Evolutionary conservation across 2,113 vertebrate species (phyloP).

Genomic region (Ranitomeya imitator): DNA sequence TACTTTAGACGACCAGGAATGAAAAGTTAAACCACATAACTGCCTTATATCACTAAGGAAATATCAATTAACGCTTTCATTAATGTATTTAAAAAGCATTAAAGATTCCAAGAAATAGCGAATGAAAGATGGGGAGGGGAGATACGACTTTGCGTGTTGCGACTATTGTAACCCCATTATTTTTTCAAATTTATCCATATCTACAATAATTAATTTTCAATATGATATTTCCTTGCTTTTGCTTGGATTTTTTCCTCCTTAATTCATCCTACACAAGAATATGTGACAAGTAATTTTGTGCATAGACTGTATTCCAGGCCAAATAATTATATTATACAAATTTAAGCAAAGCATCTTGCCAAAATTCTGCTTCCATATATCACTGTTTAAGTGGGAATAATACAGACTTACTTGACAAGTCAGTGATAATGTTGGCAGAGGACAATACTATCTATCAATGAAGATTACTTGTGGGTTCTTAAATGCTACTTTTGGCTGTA

Average conservation of each 20-base stretch:
- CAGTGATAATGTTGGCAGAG: slow-evolving; percentile 25
- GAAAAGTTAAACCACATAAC: no score
- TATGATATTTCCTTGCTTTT: neutral
- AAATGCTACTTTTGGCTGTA: slow-evolving; percentile 19
- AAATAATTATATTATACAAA: slow-evolving; percentile 35
- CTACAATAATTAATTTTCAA: neutral
- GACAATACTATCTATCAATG: slow-evolving; percentile 3
- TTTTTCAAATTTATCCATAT: no score
- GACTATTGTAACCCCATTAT: no score
- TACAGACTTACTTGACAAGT: slow-evolving; percentile 12
- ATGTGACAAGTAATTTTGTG: neutral
- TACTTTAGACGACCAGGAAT: no score
- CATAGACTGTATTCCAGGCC: neutral
- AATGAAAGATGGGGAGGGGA: no score
- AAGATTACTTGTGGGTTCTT: slow-evolving; percentile 26
- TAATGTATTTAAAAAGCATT: no score
- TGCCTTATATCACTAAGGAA: no score
- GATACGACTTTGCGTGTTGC: no score
- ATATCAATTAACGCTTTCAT: no score
- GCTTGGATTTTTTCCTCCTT: neutral
- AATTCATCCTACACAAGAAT: neutral
- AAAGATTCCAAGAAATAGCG: no score
- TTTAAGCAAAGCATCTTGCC: slow-evolving; percentile 24
- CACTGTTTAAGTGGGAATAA: slow-evolving; percentile 41
- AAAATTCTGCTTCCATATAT: slow-evolving; percentile 17